Conservation (phyloP, 2,888 invertebrate species). For the Lochmaea crataegi region DNA sequence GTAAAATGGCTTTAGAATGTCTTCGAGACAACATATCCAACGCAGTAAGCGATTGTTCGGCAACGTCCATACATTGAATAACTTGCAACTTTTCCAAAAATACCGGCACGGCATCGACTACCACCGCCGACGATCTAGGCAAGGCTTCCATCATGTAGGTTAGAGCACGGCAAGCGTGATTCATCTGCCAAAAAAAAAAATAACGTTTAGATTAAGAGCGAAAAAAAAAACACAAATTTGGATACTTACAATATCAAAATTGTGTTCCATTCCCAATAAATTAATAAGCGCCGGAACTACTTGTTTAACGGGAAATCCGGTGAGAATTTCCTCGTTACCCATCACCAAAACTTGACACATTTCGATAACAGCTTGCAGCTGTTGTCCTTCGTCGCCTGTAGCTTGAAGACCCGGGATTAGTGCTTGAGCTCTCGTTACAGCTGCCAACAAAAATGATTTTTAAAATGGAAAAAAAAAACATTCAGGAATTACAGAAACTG, state of each 20-base stretch:
- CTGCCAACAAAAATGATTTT: conserved; percentile 49
- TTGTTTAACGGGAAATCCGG: conserved; percentile 98
- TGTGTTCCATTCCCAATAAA: conserved; percentile 95
- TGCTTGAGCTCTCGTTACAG: conserved; percentile 93
- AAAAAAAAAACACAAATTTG: neutral
- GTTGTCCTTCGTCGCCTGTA: conserved; percentile 94
- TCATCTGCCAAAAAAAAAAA: conserved; percentile 81
- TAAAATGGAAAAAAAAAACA: too few species aligned
- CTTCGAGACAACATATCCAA: conserved; percentile 96
- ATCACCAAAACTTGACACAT: conserved; percentile 99
- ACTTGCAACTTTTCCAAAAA: conserved; percentile 97
- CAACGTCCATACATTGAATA: conserved; percentile 99
- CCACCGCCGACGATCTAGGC: conserved; percentile 94
- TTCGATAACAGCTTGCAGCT: conserved; percentile 95
- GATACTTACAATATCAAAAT: conserved; percentile 91
- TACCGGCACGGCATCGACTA: conserved; percentile 96
- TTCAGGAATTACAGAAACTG: too few species aligned
- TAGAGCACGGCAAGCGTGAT: conserved; percentile 96
- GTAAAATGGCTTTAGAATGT: conserved; percentile 96
- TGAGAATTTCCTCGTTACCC: conserved; percentile 98
- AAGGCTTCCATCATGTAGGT: conserved; percentile 99
- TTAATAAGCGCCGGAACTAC: conserved; percentile 95
- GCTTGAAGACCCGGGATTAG: conserved; percentile 92
- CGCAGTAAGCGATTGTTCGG: conserved; percentile 97
- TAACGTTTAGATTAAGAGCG: neutral